These are phyloP conservation scores for Thymallus thymallus DNA, from an alignment of 2,113 vertebrate species.

Conservation along the genomic window DNA sequence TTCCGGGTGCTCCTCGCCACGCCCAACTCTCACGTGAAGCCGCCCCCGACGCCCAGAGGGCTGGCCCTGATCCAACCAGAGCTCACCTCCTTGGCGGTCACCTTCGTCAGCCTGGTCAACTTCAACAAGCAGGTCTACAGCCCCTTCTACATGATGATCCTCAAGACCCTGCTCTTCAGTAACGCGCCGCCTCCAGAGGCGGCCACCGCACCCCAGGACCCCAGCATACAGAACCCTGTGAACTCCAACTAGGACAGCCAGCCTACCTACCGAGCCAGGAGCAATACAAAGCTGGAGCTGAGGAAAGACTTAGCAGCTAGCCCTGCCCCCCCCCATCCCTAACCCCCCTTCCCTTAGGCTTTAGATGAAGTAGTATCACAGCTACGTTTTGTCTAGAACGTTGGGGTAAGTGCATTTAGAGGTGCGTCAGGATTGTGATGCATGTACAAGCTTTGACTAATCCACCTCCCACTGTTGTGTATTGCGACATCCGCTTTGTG, in stretches of 20 bases:
- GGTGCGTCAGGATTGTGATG: neutral
- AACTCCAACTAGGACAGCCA: slow-evolving; percentile 33
- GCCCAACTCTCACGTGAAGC: slow-evolving; percentile 65
- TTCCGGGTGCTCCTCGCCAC: slow-evolving; percentile 76
- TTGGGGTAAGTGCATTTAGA: neutral
- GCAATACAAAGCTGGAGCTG: neutral
- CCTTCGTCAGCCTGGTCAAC: slow-evolving; percentile 82
- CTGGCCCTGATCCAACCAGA: slow-evolving; percentile 82
- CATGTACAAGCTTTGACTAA: too few relatives aligned
- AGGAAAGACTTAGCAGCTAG: neutral
- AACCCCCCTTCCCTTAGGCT: neutral
- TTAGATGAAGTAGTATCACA: neutral
- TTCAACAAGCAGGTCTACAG: slow-evolving; percentile 90
- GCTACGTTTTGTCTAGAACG: neutral
- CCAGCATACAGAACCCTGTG: slow-evolving; percentile 28
- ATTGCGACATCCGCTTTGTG: too few relatives aligned
- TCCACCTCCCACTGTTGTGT: too few relatives aligned
- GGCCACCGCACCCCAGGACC: slow-evolving; percentile 48
- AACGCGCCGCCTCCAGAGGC: slow-evolving; percentile 37
- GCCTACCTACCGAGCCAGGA: neutral
- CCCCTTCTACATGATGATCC: slow-evolving; percentile 89
- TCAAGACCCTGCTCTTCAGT: slow-evolving; percentile 84
- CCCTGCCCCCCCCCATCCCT: neutral
- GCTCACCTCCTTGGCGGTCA: slow-evolving; percentile 76
- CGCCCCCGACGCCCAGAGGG: slow-evolving; percentile 80